Evolutionary conservation across 2,888 invertebrate species (phyloP).

Genomic region (Diaperis boleti): DNA sequence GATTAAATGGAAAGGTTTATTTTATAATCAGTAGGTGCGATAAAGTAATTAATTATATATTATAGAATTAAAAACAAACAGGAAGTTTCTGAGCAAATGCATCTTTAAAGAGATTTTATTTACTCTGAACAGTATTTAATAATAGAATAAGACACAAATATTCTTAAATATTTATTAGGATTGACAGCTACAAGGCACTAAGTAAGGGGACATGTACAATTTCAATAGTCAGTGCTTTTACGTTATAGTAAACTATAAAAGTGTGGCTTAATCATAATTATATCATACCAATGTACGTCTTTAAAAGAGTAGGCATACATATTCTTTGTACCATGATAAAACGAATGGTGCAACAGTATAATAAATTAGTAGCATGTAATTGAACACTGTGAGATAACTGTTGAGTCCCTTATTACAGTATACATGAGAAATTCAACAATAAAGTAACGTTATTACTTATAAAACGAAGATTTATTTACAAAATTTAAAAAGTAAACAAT

Average conservation of each 20-base stretch:
- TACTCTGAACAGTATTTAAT: no score
- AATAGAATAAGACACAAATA: not conserved
- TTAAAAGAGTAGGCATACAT: conserved; percentile 27
- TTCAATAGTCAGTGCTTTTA: conserved; percentile 46
- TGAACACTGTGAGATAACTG: conserved; percentile 1
- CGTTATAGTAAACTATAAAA: conserved; percentile 42
- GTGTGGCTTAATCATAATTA: conserved; percentile 17
- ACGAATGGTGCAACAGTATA: conserved; percentile 43
- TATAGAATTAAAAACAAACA: no score
- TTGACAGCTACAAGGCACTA: conserved; percentile 56
- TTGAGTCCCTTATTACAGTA: conserved; percentile 47
- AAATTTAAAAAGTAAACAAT: conserved; percentile 30
- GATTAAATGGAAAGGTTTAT: no score
- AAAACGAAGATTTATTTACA: conserved; percentile 46
- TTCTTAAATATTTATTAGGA: conserved; percentile 43
- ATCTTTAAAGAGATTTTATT: no score
- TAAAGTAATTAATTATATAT: no score
- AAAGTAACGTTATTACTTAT: conserved; percentile 38
- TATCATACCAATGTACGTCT: not conserved
- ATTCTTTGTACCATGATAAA: conserved; percentile 36
- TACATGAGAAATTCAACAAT: conserved; percentile 36
- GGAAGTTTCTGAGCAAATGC: no score
- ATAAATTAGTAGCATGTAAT: no score
- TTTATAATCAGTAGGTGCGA: no score
- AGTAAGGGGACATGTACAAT: conserved; percentile 43